phyloP scores from a whole-genome alignment of 2,113 vertebrate genomes.

The Asarcornis scutulata region DNA sequence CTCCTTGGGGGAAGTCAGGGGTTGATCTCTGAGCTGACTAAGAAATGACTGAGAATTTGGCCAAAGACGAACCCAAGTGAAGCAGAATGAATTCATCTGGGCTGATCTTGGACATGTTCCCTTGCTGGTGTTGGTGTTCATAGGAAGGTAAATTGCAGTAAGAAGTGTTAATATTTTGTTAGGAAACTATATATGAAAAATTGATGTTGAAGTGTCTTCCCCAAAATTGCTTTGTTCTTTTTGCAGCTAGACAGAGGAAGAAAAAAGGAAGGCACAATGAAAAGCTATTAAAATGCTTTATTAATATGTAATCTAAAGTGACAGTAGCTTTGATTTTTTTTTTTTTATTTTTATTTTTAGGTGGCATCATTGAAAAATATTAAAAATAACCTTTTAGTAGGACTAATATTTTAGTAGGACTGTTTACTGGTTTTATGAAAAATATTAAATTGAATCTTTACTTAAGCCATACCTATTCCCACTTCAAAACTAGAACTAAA shows the following conservation, averaged over 20 bases:
- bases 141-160: not conserved
- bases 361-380: not conserved
- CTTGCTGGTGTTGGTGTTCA: not conserved
- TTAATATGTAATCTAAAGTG: not conserved
- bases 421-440: not conserved
- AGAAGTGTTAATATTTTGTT: not conserved
- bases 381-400: not conserved
- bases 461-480: not conserved
- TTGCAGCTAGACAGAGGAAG: not conserved
- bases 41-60: not conserved
- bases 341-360: not conserved
- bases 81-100: not conserved
- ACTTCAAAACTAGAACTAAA: conserved; percentile 9
- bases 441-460: conserved; percentile 11
- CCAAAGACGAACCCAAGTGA: not conserved
- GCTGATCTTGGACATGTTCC: not conserved
- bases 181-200: not conserved
- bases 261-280: not conserved
- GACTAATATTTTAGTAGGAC: not conserved
- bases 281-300: not conserved
- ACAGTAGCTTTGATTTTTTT: not conserved
- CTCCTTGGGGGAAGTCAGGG: not conserved
- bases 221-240: not conserved
- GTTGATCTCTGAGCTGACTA: not conserved
- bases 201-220: not conserved